Base-by-base conservation (phyloP, 1,140 invertebrate species). In the Diachasmimorpha longicaudata region DNA sequence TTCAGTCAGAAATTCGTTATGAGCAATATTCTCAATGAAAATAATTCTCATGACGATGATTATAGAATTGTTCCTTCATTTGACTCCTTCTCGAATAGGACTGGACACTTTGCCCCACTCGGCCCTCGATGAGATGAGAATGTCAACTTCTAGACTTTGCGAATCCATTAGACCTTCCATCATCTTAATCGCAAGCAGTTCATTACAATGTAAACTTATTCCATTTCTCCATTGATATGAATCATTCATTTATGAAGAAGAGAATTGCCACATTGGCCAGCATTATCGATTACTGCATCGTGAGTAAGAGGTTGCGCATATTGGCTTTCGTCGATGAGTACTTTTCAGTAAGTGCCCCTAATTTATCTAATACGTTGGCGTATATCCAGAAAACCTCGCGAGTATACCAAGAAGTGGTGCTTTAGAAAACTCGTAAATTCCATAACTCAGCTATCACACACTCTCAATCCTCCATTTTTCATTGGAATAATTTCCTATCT, bases 231-330 rank as follows among this genome's bases (percentile, higher is more conserved):
- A 69, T 52, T 16, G 66, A 36, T 52, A 74, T 74, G 63, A 74
- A 68, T 74, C 39, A 74, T 74, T 74, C 72, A 74, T 74, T 25
- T 52, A 74, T 69, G 21, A 74, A 70, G 25, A 46, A 36, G n/a
- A 8, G 72, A 74, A 68, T 74, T 73, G 72, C 37, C 63, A 73
- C 36, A 66, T 69, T 68, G 21, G 16, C 10, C 67, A 23, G 58
- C 48, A 52, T 74, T 25, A 74, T 74, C 25, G 72, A 74, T 74
- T 69, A 74, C 67, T 44, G 21, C 46, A 42, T n/a, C 36, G n/a
- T 21, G 31, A 14, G 31, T 48, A 25, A 52, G 21, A 25, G 70
- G 46, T 25, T 55, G 31, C 4, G 46, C 23, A 55, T 55, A 55
- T 58, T 52, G 52, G 21, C 4, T 23, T 70, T 48, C 16, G 21